Evolutionary conservation across 2,888 invertebrate species (phyloP), one percentile per base, ranked within the genome.

Genomic region (Dynastes tityus): DNA sequence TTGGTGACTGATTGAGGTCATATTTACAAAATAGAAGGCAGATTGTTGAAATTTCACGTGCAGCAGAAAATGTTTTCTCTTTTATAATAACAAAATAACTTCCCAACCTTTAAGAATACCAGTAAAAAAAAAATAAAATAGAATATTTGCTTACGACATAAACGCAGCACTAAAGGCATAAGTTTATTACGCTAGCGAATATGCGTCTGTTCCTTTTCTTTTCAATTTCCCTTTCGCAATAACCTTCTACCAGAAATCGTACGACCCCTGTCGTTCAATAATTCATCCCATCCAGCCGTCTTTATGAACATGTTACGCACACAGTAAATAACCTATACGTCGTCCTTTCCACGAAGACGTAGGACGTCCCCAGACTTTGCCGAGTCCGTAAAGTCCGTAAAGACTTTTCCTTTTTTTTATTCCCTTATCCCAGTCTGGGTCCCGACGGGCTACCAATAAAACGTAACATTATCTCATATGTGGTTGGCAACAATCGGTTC

Each of bases 291-390:
- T 0, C 8, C 22, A 22, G 22, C 8, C 16, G 55, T 58, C 55
- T 58, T 58, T 58, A 58, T 8, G 55, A 22, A 58, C 55, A 27
- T 16, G 55, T 58, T 58, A 58, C 55, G 55, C 55, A 22, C 16
- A 16, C 55, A 8, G 55, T 58, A 58, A 58, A 58, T 58, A 58
- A 58, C 55, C 55, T 8, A 8, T 22, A 58, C 16, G 55, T 3
- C 16, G 55, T 16, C 8, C 55, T 55, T 55, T 16, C 22, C n/a
- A 22, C 16, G 22, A 22, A n/a, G 55, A n/a, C 55, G 51, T 6
- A 51, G 13, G n/a, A 51, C 51, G 13, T 51, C 13, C n/a, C 9
- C 51, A 13, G 51, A 51, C 8, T 3, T 51, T 51, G 32, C 5
- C 32, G 32, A 32, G 2, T 32, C 32, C 32, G 32, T 32, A 32